These are phyloP conservation scores for Pygoscelis adeliae DNA, from an alignment of 2,113 vertebrate species.

Conservation along the genomic window DNA sequence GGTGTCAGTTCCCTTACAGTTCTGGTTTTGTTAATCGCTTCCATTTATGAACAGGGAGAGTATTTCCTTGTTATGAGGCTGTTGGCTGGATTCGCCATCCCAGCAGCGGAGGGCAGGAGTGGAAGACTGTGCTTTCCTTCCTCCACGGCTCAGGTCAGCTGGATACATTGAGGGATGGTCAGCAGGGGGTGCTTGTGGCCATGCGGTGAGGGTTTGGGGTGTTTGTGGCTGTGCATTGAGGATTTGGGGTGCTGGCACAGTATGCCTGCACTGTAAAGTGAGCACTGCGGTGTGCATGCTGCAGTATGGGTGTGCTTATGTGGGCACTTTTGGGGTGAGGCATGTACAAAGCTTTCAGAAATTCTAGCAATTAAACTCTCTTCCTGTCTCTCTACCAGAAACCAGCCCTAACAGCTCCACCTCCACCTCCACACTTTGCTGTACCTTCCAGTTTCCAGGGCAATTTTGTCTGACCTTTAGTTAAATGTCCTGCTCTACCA, in stretches of 20 bases:
- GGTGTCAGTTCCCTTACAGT: background rate
- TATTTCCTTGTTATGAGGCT: background rate
- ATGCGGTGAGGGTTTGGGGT: background rate
- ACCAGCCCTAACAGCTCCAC: background rate
- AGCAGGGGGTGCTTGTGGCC: background rate
- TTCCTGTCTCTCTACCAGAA: background rate
- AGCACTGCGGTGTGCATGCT: background rate
- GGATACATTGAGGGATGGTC: background rate
- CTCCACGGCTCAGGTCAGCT: background rate
- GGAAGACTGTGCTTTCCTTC: background rate
- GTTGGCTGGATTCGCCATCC: background rate
- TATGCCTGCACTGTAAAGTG: background rate
- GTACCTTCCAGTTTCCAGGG: conserved; percentile 34
- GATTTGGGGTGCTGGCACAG: background rate
- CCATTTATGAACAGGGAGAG: background rate
- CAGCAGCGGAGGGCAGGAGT: background rate
- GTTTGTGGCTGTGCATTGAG: background rate
- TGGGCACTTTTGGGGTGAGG: background rate
- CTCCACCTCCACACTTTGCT: conserved; percentile 2
- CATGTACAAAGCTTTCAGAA: background rate
- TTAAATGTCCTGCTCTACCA: conserved; percentile 63
- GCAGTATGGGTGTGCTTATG: background rate
- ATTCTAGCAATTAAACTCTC: background rate
- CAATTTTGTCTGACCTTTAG: conserved; percentile 70
- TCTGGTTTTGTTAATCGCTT: background rate